phyloP scores from a whole-genome alignment of 53 echinoderm and acorn worm genomes.

The Echinarachnius parma region DNA sequence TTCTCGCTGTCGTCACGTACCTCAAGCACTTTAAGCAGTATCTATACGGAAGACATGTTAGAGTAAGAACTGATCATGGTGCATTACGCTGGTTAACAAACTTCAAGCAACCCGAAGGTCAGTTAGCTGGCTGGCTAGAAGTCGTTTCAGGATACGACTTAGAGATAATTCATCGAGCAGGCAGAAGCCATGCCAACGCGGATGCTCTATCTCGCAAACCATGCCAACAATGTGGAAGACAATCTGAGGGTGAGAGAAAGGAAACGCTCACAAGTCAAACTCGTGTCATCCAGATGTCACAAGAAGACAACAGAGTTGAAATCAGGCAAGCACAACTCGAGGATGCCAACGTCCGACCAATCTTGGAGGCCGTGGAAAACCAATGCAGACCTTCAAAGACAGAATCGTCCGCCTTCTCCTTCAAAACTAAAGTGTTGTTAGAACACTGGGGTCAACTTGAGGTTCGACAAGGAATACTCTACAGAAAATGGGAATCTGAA shows the following conservation, averaged over 20 bases:
- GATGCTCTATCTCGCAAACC: conserved; percentile 40
- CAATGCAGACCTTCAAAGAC: conserved; percentile 31
- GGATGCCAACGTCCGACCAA: conserved; percentile 19
- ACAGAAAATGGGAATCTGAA: conserved; percentile 54
- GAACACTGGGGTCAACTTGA: conserved; percentile 53
- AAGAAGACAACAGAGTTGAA: background rate
- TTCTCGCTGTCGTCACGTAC: conserved; percentile 33
- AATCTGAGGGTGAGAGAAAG: background rate
- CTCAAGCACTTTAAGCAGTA: conserved; percentile 34
- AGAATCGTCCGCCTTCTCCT: background rate
- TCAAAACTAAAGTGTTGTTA: conserved; percentile 40
- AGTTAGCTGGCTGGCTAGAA: conserved; percentile 42
- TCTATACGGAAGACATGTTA: conserved; percentile 31
- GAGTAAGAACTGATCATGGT: conserved; percentile 47
- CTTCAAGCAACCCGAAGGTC: conserved; percentile 53
- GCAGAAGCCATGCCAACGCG: conserved; percentile 34
- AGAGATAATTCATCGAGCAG: conserved; percentile 24
- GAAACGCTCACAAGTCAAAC: background rate
- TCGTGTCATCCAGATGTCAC: background rate
- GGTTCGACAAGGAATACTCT: conserved; percentile 31
- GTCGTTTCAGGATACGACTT: conserved; percentile 22
- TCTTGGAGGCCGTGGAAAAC: conserved; percentile 29
- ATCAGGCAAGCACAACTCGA: conserved; percentile 22
- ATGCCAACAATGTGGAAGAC: conserved; percentile 21
- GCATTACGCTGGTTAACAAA: conserved; percentile 44